Percentiles rank a stretch among this genome's conserved stretches.
Conservation (phyloP, 2,113 vertebrate genomes). For the Vulpes lagopus region DNA sequence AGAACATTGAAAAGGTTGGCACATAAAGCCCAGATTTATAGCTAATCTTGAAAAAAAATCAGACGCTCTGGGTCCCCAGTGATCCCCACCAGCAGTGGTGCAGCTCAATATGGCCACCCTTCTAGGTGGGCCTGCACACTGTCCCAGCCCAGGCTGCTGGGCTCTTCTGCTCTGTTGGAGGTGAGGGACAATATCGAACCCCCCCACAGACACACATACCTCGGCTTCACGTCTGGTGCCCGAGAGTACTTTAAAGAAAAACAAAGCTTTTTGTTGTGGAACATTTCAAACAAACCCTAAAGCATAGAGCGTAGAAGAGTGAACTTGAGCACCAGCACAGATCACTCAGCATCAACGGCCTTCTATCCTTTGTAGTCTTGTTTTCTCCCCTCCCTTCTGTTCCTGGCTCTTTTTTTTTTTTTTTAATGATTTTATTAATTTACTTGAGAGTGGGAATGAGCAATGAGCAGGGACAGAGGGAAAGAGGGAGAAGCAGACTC, state of each 20-base stretch:
- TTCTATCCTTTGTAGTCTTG: accelerated
- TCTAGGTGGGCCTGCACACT: accelerated
- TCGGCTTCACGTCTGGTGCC: not conserved
- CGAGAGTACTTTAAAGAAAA: not conserved
- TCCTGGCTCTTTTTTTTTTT: too few relatives aligned
- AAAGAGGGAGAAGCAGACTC: too few relatives aligned
- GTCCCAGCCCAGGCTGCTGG: not conserved
- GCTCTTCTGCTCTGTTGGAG: not conserved
- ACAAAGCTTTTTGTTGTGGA: not conserved
- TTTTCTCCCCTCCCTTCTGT: not conserved
- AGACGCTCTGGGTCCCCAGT: not conserved
- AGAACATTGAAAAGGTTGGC: not conserved
- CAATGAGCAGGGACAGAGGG: too few relatives aligned
- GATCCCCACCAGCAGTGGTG: not conserved
- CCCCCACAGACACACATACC: too few relatives aligned
- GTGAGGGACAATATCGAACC: not conserved
- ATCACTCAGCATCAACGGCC: not conserved
- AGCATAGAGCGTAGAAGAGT: not conserved
- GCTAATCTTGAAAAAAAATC: not conserved
- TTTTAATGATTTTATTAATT: too few relatives aligned
- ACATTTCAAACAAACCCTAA: not conserved
- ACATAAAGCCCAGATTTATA: not conserved
- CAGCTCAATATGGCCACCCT: not conserved
- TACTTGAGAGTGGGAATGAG: too few relatives aligned
- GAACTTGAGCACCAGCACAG: not conserved